These are phyloP conservation scores for Nesoenas mayeri DNA, from an alignment of 2,113 vertebrate genomes.

Conservation along the genomic window DNA sequence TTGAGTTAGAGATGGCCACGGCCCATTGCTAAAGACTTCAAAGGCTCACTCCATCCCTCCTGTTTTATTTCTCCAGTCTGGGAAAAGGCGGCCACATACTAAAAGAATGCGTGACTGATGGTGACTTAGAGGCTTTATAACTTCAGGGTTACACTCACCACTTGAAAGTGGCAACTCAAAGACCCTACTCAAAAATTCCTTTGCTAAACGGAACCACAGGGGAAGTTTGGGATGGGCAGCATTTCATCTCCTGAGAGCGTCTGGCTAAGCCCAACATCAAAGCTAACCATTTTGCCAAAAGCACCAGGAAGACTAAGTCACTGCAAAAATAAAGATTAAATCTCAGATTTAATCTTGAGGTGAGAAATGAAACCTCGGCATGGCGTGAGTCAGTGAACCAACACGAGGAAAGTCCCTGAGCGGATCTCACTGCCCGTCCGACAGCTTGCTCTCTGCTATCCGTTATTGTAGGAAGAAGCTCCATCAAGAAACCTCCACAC, in stretches of 20 bases:
- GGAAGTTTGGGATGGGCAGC: conserved; percentile 19
- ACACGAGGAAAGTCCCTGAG: not conserved
- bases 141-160: not conserved
- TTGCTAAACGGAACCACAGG: not conserved
- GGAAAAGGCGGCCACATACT: not conserved
- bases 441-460: not conserved
- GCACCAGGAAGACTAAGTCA: not conserved
- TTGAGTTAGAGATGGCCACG: not conserved
- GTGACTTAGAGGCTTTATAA: not conserved
- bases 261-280: conserved; percentile 22
- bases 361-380: conserved; percentile 22
- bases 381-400: not conserved
- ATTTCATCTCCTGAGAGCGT: not conserved
- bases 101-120: not conserved
- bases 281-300: conserved; percentile 6
- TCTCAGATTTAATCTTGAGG: conserved; percentile 20
- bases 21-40: not conserved
- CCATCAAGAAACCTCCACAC: not conserved
- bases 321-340: conserved; percentile 8
- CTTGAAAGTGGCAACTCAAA: conserved; percentile 14
- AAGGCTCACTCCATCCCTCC: not conserved
- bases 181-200: conserved; percentile 25
- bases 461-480: not conserved
- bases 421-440: not conserved
- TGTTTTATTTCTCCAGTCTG: not conserved